phyloP scores from a whole-genome alignment of 2,113 vertebrate genomes.

The Antechinus stuartii region DNA sequence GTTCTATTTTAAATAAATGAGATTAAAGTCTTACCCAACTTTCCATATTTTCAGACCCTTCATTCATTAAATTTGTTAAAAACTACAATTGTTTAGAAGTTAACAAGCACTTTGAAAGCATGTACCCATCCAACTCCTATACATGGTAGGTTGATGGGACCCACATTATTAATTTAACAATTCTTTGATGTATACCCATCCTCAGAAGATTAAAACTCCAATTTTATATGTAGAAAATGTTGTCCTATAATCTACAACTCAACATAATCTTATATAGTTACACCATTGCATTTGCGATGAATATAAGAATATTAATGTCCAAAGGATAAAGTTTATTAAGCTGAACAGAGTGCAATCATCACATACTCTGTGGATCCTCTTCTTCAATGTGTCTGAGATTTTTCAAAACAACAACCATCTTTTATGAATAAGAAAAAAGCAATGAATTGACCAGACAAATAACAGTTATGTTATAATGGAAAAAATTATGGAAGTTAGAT shows the following conservation, averaged over 20 bases:
- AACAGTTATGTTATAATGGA: background rate
- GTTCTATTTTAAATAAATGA: background rate
- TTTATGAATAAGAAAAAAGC: background rate
- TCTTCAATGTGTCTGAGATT: conserved; percentile 27
- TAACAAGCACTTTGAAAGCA: background rate
- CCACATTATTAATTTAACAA: background rate
- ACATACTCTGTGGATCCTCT: background rate
- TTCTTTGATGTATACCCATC: background rate
- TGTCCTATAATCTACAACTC: background rate
- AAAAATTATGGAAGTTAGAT: background rate
- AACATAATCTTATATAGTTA: background rate
- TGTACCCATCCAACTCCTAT: background rate
- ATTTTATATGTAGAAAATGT: background rate
- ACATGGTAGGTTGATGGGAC: background rate
- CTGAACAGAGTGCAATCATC: background rate
- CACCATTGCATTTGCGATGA: background rate
- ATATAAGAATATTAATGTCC: background rate
- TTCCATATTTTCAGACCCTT: background rate
- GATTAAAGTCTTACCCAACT: background rate
- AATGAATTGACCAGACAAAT: background rate
- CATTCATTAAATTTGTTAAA: conserved; percentile 9
- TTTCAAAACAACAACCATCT: background rate
- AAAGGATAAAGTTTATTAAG: background rate
- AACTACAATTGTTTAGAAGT: background rate
- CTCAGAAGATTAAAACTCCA: background rate